Evolutionary conservation across 2,113 vertebrate genomes (phyloP), one percentile per base, ranked within the genome.

Genomic region (Lagopus leucura): DNA sequence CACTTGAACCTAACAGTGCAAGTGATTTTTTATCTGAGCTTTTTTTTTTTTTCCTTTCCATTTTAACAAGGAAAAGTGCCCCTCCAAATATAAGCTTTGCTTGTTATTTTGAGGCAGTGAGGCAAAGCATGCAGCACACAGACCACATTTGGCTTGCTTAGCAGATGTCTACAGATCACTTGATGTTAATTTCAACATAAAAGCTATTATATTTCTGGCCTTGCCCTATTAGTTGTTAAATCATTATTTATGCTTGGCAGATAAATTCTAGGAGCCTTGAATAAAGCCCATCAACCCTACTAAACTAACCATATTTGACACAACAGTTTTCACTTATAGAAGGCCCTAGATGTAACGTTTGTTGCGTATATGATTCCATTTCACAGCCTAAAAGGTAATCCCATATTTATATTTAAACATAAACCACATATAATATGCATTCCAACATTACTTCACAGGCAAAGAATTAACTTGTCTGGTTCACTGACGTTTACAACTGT

Each of bases 91-190:
- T 61, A 95, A 92, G 94, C 66, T 38, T 32, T 77, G 95, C 97
- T 97, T 97, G 97, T 97, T 97, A 97, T 97, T 97, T 97, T 97
- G 96, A 96, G 89, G 96, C 97, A 97, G 93, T 97, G 97, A 97
- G 94, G 97, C 97, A 97, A 97, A 97, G 95, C 96, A 96, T 76
- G 67, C 78, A 95, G 92, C 94, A 95, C 77, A 75, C 13, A 95
- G 86, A 91, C 94, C 94, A 85, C 93, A 86, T 91, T 91, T 77
- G 95, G 94, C 92, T 97, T 97, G 97, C 97, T 96, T 96, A 96
- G 96, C 97, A 97, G 96, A 97, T 97, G 94, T 97, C 97, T 97
- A 90, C 91, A 95, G 89, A 97, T 83, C 95, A 94, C 93, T 95
- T 92, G 79, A 95, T 96, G 96, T 96, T 97, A 96, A 97, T 97